phyloP scores from a whole-genome alignment of 2,113 vertebrate species.

The Columba janthina region DNA sequence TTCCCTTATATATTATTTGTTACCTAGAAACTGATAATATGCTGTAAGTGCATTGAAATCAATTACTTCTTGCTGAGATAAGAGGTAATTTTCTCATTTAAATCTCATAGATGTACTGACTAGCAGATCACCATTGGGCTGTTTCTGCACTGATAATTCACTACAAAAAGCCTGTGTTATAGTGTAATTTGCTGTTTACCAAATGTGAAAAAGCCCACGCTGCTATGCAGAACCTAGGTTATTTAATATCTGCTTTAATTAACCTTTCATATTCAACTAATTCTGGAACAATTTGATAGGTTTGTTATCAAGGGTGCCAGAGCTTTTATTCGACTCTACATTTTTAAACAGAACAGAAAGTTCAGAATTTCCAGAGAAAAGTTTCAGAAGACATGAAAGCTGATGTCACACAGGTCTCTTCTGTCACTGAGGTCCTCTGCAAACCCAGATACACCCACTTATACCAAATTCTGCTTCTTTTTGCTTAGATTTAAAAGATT shows the following conservation, averaged over 20 bases:
- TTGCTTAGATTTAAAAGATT: neutral
- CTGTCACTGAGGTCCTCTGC: neutral
- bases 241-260: conserved; percentile 64
- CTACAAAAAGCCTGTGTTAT: conserved; percentile 54
- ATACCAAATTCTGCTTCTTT: neutral
- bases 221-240: neutral
- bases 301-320: neutral
- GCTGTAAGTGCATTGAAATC: conserved; percentile 61
- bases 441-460: neutral
- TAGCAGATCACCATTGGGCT: conserved; percentile 61
- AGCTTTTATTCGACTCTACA: neutral
- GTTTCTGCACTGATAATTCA: conserved; percentile 71
- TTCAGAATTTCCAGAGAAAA: neutral
- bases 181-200: conserved; percentile 71
- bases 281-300: conserved; percentile 7
- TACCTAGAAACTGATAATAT: conserved; percentile 24
- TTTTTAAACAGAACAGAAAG: neutral
- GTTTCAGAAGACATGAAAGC: neutral
- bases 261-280: conserved; percentile 48
- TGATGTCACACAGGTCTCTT: neutral
- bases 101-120: conserved; percentile 53
- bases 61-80: conserved; percentile 70
- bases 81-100: conserved; percentile 71
- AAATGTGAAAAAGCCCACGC: conserved; percentile 37
- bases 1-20: conserved; percentile 38